phyloP scores from a whole-genome alignment of 2,113 vertebrate species.

The Benitochromis conjunctus region DNA sequence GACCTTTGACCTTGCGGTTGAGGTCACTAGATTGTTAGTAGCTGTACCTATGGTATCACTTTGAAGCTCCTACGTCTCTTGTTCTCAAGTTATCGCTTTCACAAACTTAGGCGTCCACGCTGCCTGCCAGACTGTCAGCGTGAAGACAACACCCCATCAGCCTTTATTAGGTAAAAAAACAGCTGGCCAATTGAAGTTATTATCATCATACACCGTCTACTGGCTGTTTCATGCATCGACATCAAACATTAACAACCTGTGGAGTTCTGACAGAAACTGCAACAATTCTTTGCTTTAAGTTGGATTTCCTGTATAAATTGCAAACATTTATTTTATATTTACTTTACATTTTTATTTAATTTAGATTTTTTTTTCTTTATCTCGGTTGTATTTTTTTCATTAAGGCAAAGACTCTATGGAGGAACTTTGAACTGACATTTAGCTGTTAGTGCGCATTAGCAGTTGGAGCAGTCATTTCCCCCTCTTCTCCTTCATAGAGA shows the following conservation, averaged over 20 bases:
- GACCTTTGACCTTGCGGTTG: neutral
- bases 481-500: neutral
- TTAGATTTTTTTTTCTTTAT: neutral
- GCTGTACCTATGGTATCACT: neutral
- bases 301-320: neutral
- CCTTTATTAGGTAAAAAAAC: neutral
- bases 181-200: neutral
- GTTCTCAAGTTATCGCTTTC: neutral
- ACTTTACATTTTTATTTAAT: no score
- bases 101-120: fast-evolving
- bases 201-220: neutral
- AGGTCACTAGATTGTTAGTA: neutral
- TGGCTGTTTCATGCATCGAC: neutral
- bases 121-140: neutral
- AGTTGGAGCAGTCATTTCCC: neutral
- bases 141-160: neutral
- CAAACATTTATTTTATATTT: no score
- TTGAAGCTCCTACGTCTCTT: no score
- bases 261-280: neutral
- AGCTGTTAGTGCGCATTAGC: neutral
- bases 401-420: neutral
- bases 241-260: neutral
- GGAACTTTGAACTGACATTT: neutral
- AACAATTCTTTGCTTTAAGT: neutral
- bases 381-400: neutral